phyloP scores from a whole-genome alignment of 2,113 vertebrate species.

The Bubo blakistoni region DNA sequence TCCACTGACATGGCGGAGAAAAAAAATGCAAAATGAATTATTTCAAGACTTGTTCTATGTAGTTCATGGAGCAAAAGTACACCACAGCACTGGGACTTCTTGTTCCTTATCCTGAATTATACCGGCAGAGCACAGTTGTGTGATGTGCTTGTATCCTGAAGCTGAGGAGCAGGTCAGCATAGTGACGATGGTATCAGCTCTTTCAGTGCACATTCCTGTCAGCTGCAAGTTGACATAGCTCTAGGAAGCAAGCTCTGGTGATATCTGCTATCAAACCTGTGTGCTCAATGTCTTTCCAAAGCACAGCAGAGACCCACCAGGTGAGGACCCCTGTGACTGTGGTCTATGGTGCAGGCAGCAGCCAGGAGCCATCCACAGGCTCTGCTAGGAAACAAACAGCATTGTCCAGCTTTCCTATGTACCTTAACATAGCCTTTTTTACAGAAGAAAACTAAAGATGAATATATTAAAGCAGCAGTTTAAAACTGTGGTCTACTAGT shows the following conservation, averaged over 20 bases:
- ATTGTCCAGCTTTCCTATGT: background rate
- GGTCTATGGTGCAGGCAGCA: background rate
- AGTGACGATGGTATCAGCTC: background rate
- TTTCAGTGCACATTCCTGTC: background rate
- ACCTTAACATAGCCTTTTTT: background rate
- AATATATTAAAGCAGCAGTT: background rate
- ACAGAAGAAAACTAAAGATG: background rate
- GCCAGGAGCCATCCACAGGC: background rate
- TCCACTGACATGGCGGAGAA: background rate
- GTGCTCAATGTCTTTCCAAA: background rate
- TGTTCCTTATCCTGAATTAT: background rate
- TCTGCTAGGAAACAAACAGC: background rate
- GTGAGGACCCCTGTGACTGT: background rate
- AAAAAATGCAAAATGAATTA: background rate
- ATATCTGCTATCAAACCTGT: background rate
- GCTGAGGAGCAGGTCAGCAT: background rate
- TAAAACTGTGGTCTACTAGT: background rate
- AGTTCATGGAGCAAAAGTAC: background rate
- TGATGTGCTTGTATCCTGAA: background rate
- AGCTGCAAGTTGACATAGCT: background rate
- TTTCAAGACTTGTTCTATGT: background rate
- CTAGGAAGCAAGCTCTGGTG: background rate
- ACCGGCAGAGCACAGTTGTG: rapidly evolving
- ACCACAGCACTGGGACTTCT: background rate
- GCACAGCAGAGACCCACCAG: rapidly evolving